Base-by-base conservation (phyloP, 2,113 vertebrate species). In the Ramphastos sulfuratus region DNA sequence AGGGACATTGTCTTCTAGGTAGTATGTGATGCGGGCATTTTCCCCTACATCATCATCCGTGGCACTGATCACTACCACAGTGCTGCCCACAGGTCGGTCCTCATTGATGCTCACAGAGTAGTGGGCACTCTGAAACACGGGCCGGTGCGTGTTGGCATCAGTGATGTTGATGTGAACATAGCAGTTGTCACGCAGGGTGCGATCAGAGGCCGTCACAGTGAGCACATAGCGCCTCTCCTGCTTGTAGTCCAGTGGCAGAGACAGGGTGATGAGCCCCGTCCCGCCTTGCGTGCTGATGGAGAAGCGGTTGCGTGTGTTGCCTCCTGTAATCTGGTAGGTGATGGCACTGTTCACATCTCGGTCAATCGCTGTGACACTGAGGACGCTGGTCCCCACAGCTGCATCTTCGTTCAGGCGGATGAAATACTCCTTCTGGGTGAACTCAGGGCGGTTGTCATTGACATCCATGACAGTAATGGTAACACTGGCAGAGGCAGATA, bases 131-230 rank as follows among this genome's bases (percentile, higher is more conserved):
- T 99, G 99, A 92, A 99, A 99, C 25, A 99, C 99, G 0, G 99
- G 99, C 55, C 99, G 96, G 84, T 99, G 99, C 0, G 99, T 99
- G 96, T 99, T 99, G 92, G 99, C 99, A 11, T 99, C 99, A 0
- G 99, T 99, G 94, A 99, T 99, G 96, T 99, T 99, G 95, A 99
- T 97, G 83, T 99, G 99, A 72, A 99, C 98, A 0, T 99, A 98
- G 92, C 99, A 99, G 85, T 98, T 99, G 96, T 99, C 99, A 1
- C 99, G 98, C 54, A 99, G 98, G 8, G 99, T 99, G 65, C 99
- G 98, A 92, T 99, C 99, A 0, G 99, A 99, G 25, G 99, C 99
- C 0, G 99, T 99, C 81, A 99, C 98, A 0, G 99, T 99, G 48
- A 99, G 97, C 72, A 99, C 98, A 1, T 99, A 99, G 37, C 99